Evolutionary conservation across 2,113 vertebrate species (phyloP), one percentile per base, ranked within the genome.

Genomic region (Malurus alboscapulatus): DNA sequence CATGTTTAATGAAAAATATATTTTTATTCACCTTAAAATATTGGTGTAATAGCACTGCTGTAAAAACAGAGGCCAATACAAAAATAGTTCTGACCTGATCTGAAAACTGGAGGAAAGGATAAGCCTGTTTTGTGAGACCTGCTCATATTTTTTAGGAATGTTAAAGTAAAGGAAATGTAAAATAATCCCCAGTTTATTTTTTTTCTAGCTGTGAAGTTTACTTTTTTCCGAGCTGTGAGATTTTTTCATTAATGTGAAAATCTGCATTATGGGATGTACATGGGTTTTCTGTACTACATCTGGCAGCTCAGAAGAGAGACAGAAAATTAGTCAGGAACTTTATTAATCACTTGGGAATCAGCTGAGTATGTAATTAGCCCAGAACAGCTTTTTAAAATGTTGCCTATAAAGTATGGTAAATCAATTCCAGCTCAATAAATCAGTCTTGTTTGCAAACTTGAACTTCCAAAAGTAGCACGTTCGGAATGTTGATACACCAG

Each of bases 301-400:
- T 97, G 95, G 88, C 85, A 91, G 68, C 76, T 84, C 66, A 88
- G 73, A 88, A 57, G 87, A 48, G 88, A 95, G 54, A 44, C 38
- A 87, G 92, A 94, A 94, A 94, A 91, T 96, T 68, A 84, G 80
- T 67, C 74, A 63, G 80, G 53, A 94, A 93, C 85, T 82, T 97
- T 94, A 97, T 96, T 95, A 94, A 96, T 96, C 92, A 88, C 53
- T 44, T 59, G 88, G 58, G 88, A 53, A 84, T 94, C 90, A 88
- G 57, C 71, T 51, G 81, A 96, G 84, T 87, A 61, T 82, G 69
- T 92, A 92, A 92, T 94, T 95, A 96, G 88, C 65, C 27, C 59
- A 89, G 90, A 93, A 76, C 68, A 93, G 75, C 57, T 87, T 94
- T 96, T 95, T 38, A 36, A 61, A 93, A 48, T 62, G 79, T 88